These are phyloP conservation scores for Gadus macrocephalus DNA, from an alignment of 2,113 vertebrate genomes.

Conservation along the genomic window DNA sequence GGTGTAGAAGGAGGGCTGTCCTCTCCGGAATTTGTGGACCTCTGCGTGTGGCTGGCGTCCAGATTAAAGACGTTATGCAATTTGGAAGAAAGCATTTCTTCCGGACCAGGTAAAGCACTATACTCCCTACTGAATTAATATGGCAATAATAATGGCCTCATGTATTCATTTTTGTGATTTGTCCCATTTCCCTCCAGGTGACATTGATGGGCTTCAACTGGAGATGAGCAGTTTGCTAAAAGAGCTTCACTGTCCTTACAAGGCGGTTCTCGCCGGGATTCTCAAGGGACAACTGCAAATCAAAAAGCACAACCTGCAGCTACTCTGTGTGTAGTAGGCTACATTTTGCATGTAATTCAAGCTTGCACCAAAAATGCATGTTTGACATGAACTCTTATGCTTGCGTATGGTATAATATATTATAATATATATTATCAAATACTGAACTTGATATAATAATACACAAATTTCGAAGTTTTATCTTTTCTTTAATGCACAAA, in stretches of 20 bases:
- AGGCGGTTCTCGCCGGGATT: slow-evolving; percentile 74
- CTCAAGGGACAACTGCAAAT: slow-evolving; percentile 73
- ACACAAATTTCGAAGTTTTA: too few relatives aligned
- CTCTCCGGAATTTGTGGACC: slow-evolving; percentile 81
- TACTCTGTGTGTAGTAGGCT: slow-evolving; percentile 76
- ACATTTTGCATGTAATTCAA: too few relatives aligned
- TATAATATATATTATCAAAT: too few relatives aligned
- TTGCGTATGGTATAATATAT: neutral
- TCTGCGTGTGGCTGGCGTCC: slow-evolving; percentile 83
- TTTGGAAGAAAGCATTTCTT: slow-evolving; percentile 82
- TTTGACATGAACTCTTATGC: neutral
- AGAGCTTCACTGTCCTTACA: slow-evolving; percentile 85
- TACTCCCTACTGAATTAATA: too few relatives aligned
- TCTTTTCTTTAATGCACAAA: neutral
- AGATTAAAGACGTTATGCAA: slow-evolving; percentile 77
- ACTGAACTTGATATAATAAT: too few relatives aligned
- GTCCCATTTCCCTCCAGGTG: slow-evolving; percentile 56
- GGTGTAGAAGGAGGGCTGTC: slow-evolving; percentile 81
- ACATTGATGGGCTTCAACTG: slow-evolving; percentile 79
- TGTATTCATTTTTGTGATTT: neutral
- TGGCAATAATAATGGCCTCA: too few relatives aligned
- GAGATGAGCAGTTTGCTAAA: slow-evolving; percentile 87
- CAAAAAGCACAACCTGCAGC: slow-evolving; percentile 81
- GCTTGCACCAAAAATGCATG: too few relatives aligned
- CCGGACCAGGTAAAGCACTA: slow-evolving; percentile 56